Conservation (phyloP, 2,113 vertebrate genomes). For the Campylomormyrus tamandua region DNA sequence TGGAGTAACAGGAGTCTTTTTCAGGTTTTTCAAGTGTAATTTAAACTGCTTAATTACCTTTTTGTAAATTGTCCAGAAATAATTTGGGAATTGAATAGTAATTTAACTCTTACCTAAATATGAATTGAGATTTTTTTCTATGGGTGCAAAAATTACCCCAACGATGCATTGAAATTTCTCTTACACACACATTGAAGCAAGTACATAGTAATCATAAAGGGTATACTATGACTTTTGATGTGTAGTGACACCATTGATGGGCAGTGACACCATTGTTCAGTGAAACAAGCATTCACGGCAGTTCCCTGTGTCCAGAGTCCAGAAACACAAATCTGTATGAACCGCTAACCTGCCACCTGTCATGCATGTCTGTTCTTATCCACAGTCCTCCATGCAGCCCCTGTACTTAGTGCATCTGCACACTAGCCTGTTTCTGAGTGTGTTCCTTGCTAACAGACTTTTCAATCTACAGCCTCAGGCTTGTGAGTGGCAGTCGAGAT, state of each 20-base stretch:
- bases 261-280: not conserved
- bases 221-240: not conserved
- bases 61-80: not conserved
- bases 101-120: not conserved
- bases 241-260: not conserved
- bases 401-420: not conserved
- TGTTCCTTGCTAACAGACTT: not conserved
- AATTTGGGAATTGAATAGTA: not conserved
- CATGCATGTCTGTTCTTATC: not conserved
- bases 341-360: not conserved
- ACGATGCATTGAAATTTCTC: not conserved
- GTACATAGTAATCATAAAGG: not conserved
- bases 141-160: not conserved
- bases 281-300: not conserved
- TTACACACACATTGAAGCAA: not conserved
- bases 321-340: not conserved
- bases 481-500: constrained; percentile 95
- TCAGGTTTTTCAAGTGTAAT: not conserved
- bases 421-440: not conserved
- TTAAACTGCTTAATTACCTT: not conserved
- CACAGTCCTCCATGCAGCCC: not conserved
- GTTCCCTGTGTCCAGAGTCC: not conserved
- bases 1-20: not conserved
- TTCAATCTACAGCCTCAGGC: constrained; percentile 68
- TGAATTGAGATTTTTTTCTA: not conserved